These are phyloP conservation scores for Drosophila kohkoa DNA, from an alignment of 1,140 invertebrate species.

Conservation along the genomic window DNA sequence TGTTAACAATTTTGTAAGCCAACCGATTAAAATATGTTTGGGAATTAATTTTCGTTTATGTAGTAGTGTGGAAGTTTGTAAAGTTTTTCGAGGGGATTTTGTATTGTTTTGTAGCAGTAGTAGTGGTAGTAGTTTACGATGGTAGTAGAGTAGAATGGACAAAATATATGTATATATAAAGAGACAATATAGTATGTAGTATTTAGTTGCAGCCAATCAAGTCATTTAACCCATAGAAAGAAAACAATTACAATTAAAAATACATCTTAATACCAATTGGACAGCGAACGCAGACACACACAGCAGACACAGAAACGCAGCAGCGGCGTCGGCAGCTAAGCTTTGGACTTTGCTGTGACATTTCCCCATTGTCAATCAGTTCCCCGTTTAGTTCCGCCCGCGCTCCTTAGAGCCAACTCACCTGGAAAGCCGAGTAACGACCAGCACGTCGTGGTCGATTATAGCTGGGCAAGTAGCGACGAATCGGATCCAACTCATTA, in stretches of 20 bases:
- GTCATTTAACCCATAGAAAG: slow-evolving; percentile 58
- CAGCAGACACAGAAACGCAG: slow-evolving; percentile 65
- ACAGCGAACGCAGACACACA: slow-evolving; percentile 68
- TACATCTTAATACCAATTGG: slow-evolving; percentile 55
- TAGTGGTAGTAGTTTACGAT: slow-evolving; percentile 56
- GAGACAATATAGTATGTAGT: slow-evolving; percentile 18
- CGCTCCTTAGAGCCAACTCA: slow-evolving; percentile 84
- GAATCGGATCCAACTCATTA: slow-evolving; percentile 97
- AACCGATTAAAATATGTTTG: slow-evolving; percentile 60
- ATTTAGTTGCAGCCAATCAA: slow-evolving; percentile 68
- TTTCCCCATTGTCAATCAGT: slow-evolving; percentile 4
- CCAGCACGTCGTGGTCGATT: slow-evolving; percentile 96
- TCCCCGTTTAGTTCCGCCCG: neutral
- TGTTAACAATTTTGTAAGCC: slow-evolving; percentile 62
- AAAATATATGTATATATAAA: slow-evolving; percentile 53
- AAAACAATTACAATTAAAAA: slow-evolving; percentile 38
- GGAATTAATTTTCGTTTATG: slow-evolving; percentile 38
- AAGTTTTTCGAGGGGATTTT: slow-evolving; percentile 22
- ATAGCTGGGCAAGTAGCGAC: slow-evolving; percentile 97
- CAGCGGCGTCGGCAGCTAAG: slow-evolving; percentile 41
- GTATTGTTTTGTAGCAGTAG: slow-evolving; percentile 51
- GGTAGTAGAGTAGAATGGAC: slow-evolving; percentile 64
- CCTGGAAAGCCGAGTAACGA: slow-evolving; percentile 98
- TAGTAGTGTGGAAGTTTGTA: neutral
- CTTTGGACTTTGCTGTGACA: slow-evolving; percentile 25